phyloP scores from a whole-genome alignment of 2,113 vertebrate genomes.

The Bungarus multicinctus region DNA sequence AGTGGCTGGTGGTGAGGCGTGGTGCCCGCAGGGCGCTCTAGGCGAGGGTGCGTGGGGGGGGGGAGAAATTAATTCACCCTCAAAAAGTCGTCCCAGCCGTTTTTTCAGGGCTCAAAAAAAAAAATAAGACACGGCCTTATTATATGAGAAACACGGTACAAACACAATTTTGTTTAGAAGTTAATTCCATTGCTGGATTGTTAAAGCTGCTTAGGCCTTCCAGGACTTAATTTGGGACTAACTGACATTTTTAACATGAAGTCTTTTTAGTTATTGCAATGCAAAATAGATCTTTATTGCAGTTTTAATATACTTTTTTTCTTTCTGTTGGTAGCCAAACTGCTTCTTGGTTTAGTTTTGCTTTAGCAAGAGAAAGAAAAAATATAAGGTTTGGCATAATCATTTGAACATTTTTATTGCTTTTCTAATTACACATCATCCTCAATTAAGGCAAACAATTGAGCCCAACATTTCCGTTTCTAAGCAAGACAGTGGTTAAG shows the following conservation, averaged over 20 bases:
- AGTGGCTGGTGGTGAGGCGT: too few species aligned
- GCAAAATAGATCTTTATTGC: constrained; percentile 45
- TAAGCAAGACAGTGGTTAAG: background rate
- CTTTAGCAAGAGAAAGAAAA: constrained; percentile 23
- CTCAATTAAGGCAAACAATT: background rate
- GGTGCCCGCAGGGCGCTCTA: too few species aligned
- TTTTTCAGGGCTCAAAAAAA: too few species aligned
- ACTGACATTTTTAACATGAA: constrained; percentile 61
- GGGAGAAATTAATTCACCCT: too few species aligned
- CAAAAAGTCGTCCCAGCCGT: too few species aligned
- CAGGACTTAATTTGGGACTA: constrained; percentile 61
- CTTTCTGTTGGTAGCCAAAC: constrained; percentile 33
- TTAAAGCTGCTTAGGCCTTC: constrained; percentile 49
- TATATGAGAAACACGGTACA: too few species aligned
- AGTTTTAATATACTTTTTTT: constrained; percentile 51
- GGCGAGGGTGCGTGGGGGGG: too few species aligned
- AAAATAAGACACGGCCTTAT: too few species aligned
- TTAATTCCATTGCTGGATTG: constrained; percentile 51
- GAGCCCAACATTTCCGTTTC: background rate
- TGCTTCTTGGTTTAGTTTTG: constrained; percentile 41
- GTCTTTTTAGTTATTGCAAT: constrained; percentile 62
- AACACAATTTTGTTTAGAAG: constrained; percentile 36
- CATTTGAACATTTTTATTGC: background rate
- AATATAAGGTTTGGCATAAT: constrained; percentile 5
- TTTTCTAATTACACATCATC: background rate